These are phyloP conservation scores for Cochlearius cochlearius DNA, from an alignment of 2,113 vertebrate species.

Conservation along the genomic window DNA sequence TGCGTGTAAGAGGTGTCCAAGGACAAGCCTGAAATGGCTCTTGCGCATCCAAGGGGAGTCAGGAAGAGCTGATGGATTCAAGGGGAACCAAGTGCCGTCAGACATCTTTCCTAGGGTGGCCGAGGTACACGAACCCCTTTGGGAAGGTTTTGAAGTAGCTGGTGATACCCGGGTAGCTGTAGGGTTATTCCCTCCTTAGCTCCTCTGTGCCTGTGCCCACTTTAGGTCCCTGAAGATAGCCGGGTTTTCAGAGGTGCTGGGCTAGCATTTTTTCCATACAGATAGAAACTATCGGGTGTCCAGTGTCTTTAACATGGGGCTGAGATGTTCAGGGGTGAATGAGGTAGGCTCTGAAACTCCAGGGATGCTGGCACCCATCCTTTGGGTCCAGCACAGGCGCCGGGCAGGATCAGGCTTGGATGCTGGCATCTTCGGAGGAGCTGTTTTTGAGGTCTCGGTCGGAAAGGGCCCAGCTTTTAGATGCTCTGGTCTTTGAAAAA, in stretches of 20 bases:
- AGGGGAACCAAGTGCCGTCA: background rate
- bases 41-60: background rate
- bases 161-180: background rate
- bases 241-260: background rate
- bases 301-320: background rate
- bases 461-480: background rate
- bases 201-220: background rate
- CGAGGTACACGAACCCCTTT: background rate
- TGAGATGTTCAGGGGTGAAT: background rate
- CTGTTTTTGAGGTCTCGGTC: background rate
- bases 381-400: fast-evolving
- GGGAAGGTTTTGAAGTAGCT: background rate
- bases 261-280: background rate
- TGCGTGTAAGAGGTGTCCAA: background rate
- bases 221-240: background rate
- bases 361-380: background rate
- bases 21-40: conserved; percentile 22
- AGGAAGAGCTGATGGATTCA: background rate
- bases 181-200: background rate
- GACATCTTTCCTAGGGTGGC: background rate
- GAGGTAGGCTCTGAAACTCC: background rate
- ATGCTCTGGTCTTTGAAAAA: background rate
- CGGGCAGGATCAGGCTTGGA: background rate
- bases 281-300: background rate
- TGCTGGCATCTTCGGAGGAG: background rate